A percentile compares a stretch with the other conserved stretches of the same genome.
Evolutionary conservation across 2,113 vertebrate species (phyloP).

Genomic region (Prunella fulvescens): DNA sequence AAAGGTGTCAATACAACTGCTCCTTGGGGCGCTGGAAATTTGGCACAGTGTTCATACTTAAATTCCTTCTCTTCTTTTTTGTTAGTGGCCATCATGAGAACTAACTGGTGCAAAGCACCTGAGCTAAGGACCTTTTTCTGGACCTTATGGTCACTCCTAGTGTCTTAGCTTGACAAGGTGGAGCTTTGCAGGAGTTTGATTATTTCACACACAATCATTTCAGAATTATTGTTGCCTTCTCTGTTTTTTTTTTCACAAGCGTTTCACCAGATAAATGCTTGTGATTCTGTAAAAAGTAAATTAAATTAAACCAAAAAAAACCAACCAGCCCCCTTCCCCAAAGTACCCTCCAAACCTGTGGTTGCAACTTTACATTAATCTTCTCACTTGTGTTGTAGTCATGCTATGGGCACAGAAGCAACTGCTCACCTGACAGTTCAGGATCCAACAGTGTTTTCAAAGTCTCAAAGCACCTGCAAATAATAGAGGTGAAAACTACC

Average conservation of each 20-base stretch:
- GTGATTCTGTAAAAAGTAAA: background rate
- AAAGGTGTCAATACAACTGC: background rate
- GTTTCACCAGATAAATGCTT: background rate
- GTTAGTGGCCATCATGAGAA: background rate
- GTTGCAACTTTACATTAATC: background rate
- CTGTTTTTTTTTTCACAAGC: background rate
- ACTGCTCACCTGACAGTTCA: background rate
- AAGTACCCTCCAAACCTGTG: background rate
- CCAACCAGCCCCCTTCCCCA: rapidly evolving
- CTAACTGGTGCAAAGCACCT: background rate
- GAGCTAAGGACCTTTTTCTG: background rate
- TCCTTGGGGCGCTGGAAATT: background rate
- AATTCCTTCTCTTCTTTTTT: background rate
- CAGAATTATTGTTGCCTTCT: background rate
- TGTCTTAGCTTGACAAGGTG: background rate
- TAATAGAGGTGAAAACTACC: background rate
- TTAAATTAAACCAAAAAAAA: background rate
- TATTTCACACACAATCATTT: background rate
- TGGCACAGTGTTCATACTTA: background rate
- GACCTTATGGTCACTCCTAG: background rate
- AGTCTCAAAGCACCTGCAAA: background rate
- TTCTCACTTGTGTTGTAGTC: background rate
- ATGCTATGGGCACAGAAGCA: background rate
- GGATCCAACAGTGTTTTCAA: background rate
- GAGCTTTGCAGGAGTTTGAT: background rate